phyloP scores from a whole-genome alignment of 1,140 invertebrate genomes.

The Microplitis mediator region DNA sequence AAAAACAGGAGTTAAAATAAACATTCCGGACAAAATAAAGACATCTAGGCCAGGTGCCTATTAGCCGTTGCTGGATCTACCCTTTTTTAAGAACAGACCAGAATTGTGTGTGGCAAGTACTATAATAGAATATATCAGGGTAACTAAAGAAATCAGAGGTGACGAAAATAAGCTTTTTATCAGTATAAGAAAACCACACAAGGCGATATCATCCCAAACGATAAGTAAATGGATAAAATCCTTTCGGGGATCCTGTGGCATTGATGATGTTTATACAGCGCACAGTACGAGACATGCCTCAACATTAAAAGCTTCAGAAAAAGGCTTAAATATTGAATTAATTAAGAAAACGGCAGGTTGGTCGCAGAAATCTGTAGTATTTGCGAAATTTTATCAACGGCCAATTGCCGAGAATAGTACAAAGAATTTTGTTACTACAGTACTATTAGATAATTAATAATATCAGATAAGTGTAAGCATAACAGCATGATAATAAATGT shows the following conservation, averaged over 20 bases:
- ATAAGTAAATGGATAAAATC: slow-evolving; percentile 4
- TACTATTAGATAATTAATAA: too few relatives aligned
- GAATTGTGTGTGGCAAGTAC: neutral
- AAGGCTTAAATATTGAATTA: neutral
- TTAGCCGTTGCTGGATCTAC: neutral
- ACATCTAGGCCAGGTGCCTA: neutral
- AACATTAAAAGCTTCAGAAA: neutral
- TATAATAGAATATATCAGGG: neutral
- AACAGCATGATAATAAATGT: neutral
- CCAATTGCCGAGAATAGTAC: neutral
- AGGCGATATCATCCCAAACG: neutral
- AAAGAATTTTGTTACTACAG: too few relatives aligned
- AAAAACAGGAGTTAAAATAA: neutral
- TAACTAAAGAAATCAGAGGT: neutral
- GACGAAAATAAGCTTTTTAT: neutral
- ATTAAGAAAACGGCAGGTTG: neutral
- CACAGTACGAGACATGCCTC: neutral
- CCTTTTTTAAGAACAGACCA: neutral
- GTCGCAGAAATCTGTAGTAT: neutral
- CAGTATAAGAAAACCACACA: neutral
- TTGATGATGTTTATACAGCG: neutral
- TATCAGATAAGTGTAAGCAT: neutral
- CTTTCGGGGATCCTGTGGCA: neutral
- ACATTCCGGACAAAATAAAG: neutral
- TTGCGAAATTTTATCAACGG: slow-evolving; percentile 1